These are phyloP conservation scores for Cantharis rufa DNA, from an alignment of 2,888 invertebrate genomes.

Conservation along the genomic window DNA sequence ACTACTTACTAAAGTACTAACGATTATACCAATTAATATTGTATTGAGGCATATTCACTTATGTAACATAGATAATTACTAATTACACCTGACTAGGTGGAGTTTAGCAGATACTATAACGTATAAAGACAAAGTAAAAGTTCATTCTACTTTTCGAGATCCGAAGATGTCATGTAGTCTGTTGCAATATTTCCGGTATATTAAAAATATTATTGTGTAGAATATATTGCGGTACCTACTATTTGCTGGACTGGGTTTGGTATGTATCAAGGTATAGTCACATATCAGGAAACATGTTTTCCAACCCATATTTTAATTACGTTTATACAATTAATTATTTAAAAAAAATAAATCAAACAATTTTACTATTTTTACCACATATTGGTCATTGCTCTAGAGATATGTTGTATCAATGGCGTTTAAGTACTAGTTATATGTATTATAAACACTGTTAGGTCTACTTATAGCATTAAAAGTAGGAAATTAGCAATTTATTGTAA, in stretches of 20 bases:
- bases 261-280: neutral
- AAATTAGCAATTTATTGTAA: neutral
- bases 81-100: neutral
- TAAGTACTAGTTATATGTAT: neutral
- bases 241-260: too few species aligned
- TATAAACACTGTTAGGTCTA: neutral
- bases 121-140: slow-evolving; percentile 16
- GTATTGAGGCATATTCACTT: neutral
- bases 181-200: slow-evolving; percentile 6
- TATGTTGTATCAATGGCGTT: neutral
- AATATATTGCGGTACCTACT: too few species aligned
- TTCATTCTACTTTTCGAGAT: slow-evolving; percentile 13
- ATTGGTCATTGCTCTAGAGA: neutral
- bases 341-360: neutral
- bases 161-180: slow-evolving; percentile 15
- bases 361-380: neutral
- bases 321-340: too few species aligned
- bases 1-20: neutral
- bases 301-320: neutral
- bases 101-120: neutral
- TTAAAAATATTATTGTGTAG: too few species aligned
- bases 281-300: neutral
- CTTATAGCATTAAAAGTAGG: neutral
- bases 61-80: neutral
- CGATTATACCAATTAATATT: neutral